A percentile compares a stretch with the other conserved stretches of the same genome.
Conservation (phyloP, 2,888 invertebrate genomes). For the Temnothorax rugatulus region DNA sequence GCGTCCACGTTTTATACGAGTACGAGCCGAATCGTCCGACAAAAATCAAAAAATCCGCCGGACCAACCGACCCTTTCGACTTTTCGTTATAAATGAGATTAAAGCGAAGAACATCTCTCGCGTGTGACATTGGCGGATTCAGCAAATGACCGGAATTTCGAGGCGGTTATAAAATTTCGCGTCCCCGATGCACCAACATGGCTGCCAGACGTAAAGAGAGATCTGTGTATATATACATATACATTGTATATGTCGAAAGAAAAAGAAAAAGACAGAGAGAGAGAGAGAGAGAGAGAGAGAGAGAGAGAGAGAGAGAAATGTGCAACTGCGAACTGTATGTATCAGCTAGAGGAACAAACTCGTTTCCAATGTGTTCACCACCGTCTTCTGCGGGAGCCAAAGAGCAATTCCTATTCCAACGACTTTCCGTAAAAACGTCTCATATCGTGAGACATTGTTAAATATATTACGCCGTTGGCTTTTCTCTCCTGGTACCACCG, state of each 20-base stretch:
- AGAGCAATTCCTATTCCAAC: conserved; percentile 84
- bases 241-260: neutral
- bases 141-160: conserved; percentile 66
- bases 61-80: conserved; percentile 16
- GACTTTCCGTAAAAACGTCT: conserved; percentile 84
- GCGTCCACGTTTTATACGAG: conserved; percentile 27
- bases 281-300: no score
- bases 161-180: conserved; percentile 73
- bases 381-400: conserved; percentile 66
- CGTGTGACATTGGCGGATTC: conserved; percentile 51
- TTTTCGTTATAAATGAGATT: conserved; percentile 60
- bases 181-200: conserved; percentile 50
- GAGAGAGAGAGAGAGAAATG: neutral
- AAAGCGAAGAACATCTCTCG: conserved; percentile 59
- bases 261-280: neutral
- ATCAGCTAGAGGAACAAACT: conserved; percentile 73
- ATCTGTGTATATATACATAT: conserved; percentile 2
- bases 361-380: conserved; percentile 75
- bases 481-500: conserved; percentile 56
- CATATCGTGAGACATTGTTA: conserved; percentile 79
- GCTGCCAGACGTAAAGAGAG: conserved; percentile 22
- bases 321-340: conserved; percentile 47
- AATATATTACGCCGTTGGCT: conserved; percentile 78
- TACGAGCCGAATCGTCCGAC: conserved; percentile 18
- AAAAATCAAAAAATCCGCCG: conserved; percentile 39